Base-by-base conservation (phyloP, 2,797 vertebrate species). In the Paratrypauchen microcephalus region DNA sequence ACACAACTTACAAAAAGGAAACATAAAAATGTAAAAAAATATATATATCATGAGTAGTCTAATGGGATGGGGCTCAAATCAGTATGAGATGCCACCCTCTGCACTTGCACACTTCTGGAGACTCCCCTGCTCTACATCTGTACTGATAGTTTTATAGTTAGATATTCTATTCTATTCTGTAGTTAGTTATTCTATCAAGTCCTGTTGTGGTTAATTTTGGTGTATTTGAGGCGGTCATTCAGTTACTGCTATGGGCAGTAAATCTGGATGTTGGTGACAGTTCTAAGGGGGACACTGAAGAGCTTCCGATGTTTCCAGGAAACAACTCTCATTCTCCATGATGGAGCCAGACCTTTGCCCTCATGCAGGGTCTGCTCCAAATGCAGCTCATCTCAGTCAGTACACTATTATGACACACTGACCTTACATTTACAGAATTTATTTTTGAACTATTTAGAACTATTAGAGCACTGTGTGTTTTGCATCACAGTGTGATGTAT, bases 291-390 rank as follows among this genome's bases (percentile, higher is more conserved):
- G 68, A 45, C 24, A 80, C 81, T 86, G 75, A 85, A 84, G 81
- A 83, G 80, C 86, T 89, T 91, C 89, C 87, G 86, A 86, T 69
- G 73, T 74, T 80, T 76, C 66, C 87, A 90, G 91, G 88, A 93
- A 92, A 82, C 85, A 74, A 80, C 79, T 74, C 79, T 85, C 71
- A 77, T 11, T 47, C 65, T 72, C 70, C 73, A 76, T 82, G 77
- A 76, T 63, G 59, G 68, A 24, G 58, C 36, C 57, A 78, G 60
- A 89, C 84, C 77, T 55, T 50, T 45, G 68, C 85, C 82, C 77
- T 65, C 16, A 73, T 76, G 55, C 56, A 54, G 47, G 77, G 72
- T 62, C n/a, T 60, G 71, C 11, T 60, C 28, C 64, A 41, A 28
- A 69, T 72, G 57, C 59, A 65, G 21, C 61, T 64, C 23, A 26